phyloP scores from a whole-genome alignment of 1,140 invertebrate genomes.

The Sminthurides bifidus region DNA sequence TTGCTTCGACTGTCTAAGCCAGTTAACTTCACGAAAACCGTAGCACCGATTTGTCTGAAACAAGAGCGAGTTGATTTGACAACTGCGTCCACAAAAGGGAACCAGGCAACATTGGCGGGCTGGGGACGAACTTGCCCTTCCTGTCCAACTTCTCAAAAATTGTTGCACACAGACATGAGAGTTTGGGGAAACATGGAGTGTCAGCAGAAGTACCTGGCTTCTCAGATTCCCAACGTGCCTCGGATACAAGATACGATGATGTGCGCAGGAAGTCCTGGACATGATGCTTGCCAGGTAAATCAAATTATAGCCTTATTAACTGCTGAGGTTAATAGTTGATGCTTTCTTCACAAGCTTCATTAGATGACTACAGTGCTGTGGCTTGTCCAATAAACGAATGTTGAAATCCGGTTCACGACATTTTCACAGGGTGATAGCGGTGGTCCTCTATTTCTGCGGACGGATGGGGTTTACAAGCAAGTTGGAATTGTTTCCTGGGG shows the following conservation, averaged over 20 bases:
- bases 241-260: neutral
- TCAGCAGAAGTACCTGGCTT: slow-evolving; percentile 56
- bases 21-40: slow-evolving; percentile 33
- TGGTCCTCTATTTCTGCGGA: slow-evolving; percentile 71
- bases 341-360: neutral
- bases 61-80: neutral
- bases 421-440: slow-evolving; percentile 71
- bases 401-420: slow-evolving; percentile 28
- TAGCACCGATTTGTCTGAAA: slow-evolving; percentile 32
- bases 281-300: slow-evolving; percentile 31
- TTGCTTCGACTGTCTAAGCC: slow-evolving; percentile 35
- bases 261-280: slow-evolving; percentile 35
- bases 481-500: slow-evolving; percentile 88
- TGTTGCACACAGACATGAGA: slow-evolving; percentile 70
- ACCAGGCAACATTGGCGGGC: neutral
- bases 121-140: neutral
- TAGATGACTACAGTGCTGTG: neutral
- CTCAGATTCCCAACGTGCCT: neutral
- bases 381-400: neutral
- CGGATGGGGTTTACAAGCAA: slow-evolving; percentile 59
- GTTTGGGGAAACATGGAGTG: slow-evolving; percentile 72
- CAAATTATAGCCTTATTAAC: neutral
- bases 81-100: neutral
- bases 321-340: neutral
- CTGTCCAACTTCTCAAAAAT: slow-evolving; percentile 34